These are phyloP conservation scores for Pempheris klunzingeri DNA, from an alignment of 2,797 vertebrate genomes.

Conservation along the genomic window DNA sequence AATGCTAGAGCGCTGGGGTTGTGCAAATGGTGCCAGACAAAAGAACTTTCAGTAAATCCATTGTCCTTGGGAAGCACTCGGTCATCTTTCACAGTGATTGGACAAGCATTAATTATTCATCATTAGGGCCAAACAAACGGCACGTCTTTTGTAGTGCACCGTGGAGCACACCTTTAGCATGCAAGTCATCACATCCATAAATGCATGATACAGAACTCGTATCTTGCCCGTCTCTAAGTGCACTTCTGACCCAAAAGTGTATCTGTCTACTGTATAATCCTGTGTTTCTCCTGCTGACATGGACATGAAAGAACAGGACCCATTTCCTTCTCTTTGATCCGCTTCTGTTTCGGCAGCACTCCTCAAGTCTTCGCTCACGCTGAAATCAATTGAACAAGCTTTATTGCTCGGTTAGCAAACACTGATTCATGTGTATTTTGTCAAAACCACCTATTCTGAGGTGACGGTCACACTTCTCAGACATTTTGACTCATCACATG, in stretches of 20 bases:
- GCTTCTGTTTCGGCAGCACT: slow-evolving; percentile 15
- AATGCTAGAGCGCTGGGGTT: slow-evolving; percentile 48
- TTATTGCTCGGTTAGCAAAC: slow-evolving; percentile 22
- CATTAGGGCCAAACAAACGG: slow-evolving; percentile 45
- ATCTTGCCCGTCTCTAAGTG: slow-evolving; percentile 36
- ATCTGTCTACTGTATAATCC: slow-evolving; percentile 9
- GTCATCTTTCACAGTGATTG: slow-evolving; percentile 63
- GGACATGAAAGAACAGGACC: slow-evolving; percentile 31
- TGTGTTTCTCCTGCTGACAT: slow-evolving; percentile 12
- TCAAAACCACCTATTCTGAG: slow-evolving; percentile 32
- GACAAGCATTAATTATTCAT: slow-evolving; percentile 76
- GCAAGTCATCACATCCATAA: slow-evolving; percentile 46
- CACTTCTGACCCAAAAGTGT: slow-evolving; percentile 22
- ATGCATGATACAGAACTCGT: slow-evolving; percentile 41
- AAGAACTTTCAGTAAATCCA: slow-evolving; percentile 59
- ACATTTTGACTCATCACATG: slow-evolving; percentile 17
- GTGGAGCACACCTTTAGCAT: slow-evolving; percentile 38
- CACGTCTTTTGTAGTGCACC: slow-evolving; percentile 22
- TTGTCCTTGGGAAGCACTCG: slow-evolving; percentile 65
- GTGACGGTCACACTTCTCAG: slow-evolving; percentile 23
- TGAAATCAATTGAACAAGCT: slow-evolving; percentile 16
- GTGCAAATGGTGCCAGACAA: slow-evolving; percentile 46
- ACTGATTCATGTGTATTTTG: slow-evolving; percentile 25
- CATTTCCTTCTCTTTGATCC: slow-evolving; percentile 13
- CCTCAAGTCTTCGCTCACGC: slow-evolving; percentile 2